Evolutionary conservation across 2,797 vertebrate genomes (phyloP).

Genomic region (Erpetoichthys calabaricus): DNA sequence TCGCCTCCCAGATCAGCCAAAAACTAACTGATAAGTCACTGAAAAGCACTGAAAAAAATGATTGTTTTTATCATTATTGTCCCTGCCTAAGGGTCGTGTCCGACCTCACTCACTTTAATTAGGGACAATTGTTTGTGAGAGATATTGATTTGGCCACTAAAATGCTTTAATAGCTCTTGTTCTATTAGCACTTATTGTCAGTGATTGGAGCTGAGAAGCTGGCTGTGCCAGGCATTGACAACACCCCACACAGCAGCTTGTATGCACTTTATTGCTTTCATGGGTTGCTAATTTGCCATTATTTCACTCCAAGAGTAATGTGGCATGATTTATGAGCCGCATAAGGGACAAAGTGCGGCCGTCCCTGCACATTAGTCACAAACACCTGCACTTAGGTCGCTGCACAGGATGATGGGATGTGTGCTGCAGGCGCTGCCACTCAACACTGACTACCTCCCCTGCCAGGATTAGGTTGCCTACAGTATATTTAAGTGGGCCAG

Average conservation of each 20-base stretch:
- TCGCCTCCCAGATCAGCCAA: too few species aligned
- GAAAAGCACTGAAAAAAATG: too few species aligned
- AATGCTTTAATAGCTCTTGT: conserved; percentile 4
- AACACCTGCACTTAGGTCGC: background rate
- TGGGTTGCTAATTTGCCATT: background rate
- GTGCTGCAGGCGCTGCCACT: too few species aligned
- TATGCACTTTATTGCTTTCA: background rate
- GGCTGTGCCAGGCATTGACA: conserved; percentile 7
- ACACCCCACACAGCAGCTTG: background rate
- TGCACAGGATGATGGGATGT: too few species aligned
- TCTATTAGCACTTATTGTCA: conserved; percentile 21
- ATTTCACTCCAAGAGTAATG: background rate
- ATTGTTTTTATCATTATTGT: too few species aligned
- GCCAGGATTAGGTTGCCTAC: too few species aligned
- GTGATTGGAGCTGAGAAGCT: conserved; percentile 16
- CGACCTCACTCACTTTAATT: too few species aligned
- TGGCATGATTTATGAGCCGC: background rate
- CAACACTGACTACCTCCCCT: too few species aligned
- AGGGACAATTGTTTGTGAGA: too few species aligned
- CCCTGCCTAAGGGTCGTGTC: too few species aligned
- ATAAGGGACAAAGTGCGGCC: background rate
- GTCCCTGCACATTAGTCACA: background rate
- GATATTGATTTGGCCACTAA: conserved; percentile 2
- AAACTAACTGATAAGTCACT: too few species aligned
- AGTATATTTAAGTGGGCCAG: too few species aligned